Base-by-base conservation (phyloP, 2,797 vertebrate genomes). In the Spea hammondii region DNA sequence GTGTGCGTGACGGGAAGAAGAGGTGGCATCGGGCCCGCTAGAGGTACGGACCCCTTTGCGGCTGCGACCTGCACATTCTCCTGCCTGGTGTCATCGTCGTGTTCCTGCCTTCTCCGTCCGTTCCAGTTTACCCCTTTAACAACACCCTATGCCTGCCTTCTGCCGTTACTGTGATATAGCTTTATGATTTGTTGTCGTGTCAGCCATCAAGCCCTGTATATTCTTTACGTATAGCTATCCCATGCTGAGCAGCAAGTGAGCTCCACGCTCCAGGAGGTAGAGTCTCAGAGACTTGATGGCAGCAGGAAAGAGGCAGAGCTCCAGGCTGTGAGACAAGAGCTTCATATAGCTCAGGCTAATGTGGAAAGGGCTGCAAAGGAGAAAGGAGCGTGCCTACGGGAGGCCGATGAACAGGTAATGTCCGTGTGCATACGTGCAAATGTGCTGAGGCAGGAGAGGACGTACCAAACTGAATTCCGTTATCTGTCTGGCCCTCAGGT, bases 301-400 rank as follows among this genome's bases (percentile, higher is more conserved):
- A 72, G 68, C 7, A 71, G 48, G 45, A 78, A 53, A 8, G 79
- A 79, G 0, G 49, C 76, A 12, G 85, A 87, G 8, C 47, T 53
- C 7, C 68, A 76, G n/a, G 13, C 69, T 32, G 79, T 87, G 10
- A 70, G 53, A 17, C 75, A 64, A 11, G 84, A 87, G 73, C 82
- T 89, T 12, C 47, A 77, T 3, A 59, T 9, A 46, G 85, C 82
- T 75, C 82, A 85, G 71, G 79, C 85, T 82, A 80, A 85, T 77
- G 53, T 86, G 83, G 84, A 86, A 77, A 73, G 62, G 17, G 72
- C 78, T 32, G 51, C 67, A 4, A 32, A 54, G 7, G 85, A 85
- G 69, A 83, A 86, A 4, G 72, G 77, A 8, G 73, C 68, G 4
- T 65, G 45, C 64, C 79, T 73, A 72, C 77, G 57, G 64, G 79